Base-by-base conservation (phyloP, 2,113 vertebrate species). In the Suricata suricatta region DNA sequence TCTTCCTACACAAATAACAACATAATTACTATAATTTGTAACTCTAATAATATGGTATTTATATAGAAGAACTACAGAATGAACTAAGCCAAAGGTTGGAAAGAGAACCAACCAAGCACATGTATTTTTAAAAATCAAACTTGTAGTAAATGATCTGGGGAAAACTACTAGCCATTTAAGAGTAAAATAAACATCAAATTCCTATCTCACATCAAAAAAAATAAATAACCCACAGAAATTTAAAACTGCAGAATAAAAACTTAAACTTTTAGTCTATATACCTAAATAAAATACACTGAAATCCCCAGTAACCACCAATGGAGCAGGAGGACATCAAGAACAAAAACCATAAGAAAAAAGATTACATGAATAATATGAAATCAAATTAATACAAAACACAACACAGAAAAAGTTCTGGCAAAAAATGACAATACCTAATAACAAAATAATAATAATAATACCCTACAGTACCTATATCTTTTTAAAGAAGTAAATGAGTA, bases 161-260 rank as follows among this genome's bases (percentile, higher is more conserved):
- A 89, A 5, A 69, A 76, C 29, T 76, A 57, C 29, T 74, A 69
- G 69, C 5, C 31, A 92, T 68, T 82, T 35, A 33, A 72, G 54
- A 66, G 27, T 50, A 19, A 79, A 88, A 72, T 52, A 27, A 84
- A 47, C 15, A 93, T 63, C 60, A 41, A 63, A 93, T 71, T 93
- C 50, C n/a, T 60, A 96, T 76, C 4, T 93, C 63, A 90, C 10
- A 83, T 50, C 33, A 60, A 50, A 93, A 93, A 88, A 85, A 77
- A 47, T 57, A 50, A 93, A 88, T 38, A 69, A 38, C 27, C 63
- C 15, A 41, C 6, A 68, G 17, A 23, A 41, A 92, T 88, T 64
- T 82, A 57, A 93, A n/a, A 76, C 23, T 93, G 29, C 7, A 68
- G 64, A 96, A 96, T 76, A 35, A 81, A 96, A 88, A 92, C 47